These are phyloP conservation scores for Tigriopus japonicus DNA, from an alignment of 1,140 invertebrate species.

Conservation along the genomic window DNA sequence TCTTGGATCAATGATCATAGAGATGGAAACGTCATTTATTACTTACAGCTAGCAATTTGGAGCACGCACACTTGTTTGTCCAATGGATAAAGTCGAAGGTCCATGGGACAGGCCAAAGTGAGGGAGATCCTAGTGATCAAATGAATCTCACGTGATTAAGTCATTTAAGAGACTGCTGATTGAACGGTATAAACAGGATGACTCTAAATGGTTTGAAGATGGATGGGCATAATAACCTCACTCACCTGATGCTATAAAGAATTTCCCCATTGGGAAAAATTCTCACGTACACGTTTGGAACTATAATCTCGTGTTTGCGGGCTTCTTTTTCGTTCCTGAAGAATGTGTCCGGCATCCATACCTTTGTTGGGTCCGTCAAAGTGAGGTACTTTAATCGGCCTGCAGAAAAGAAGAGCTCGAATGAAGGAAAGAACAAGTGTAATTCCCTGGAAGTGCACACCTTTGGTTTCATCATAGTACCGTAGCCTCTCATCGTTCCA, in stretches of 20 bases:
- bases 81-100: slow-evolving; percentile 79
- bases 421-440: background rate
- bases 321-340: slow-evolving; percentile 87
- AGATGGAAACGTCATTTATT: background rate
- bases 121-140: slow-evolving; percentile 51
- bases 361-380: slow-evolving; percentile 69
- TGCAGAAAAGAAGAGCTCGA: slow-evolving; percentile 22
- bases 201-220: too few relatives aligned
- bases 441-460: background rate
- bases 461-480: slow-evolving; percentile 49
- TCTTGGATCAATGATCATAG: too few relatives aligned
- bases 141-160: too few relatives aligned
- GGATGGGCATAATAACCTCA: too few relatives aligned
- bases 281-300: slow-evolving; percentile 89
- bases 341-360: slow-evolving; percentile 95
- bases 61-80: slow-evolving; percentile 81
- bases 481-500: slow-evolving; percentile 79
- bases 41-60: slow-evolving; percentile 88
- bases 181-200: too few relatives aligned
- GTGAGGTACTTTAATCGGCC: slow-evolving; percentile 72
- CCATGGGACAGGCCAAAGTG: slow-evolving; percentile 85
- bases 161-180: too few relatives aligned
- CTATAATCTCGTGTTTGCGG: slow-evolving; percentile 90
- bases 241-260: slow-evolving; percentile 61
- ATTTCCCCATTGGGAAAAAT: slow-evolving; percentile 87